A percentile compares a stretch with the other conserved stretches of the same genome.
phyloP scores from a whole-genome alignment of 2,797 vertebrate genomes.

The Astyanax mexicanus region DNA sequence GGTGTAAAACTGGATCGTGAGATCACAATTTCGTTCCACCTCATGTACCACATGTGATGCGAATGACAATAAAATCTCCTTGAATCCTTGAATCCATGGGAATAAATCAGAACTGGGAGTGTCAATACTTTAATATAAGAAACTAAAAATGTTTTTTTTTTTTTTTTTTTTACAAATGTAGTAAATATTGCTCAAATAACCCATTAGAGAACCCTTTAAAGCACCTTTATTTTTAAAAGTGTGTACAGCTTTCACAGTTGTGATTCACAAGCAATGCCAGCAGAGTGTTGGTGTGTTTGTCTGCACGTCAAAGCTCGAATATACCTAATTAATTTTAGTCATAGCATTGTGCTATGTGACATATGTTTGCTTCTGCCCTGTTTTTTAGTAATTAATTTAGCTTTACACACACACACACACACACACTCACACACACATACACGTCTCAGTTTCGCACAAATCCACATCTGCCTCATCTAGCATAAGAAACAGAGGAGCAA shows the following conservation, averaged over 20 bases:
- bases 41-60: too few species aligned
- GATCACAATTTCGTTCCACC: too few species aligned
- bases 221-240: too few species aligned
- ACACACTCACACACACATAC: constrained; percentile 29
- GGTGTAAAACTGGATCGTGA: too few species aligned
- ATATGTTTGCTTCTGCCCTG: constrained; percentile 59
- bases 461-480: constrained; percentile 79
- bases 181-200: too few species aligned
- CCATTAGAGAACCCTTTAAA: too few species aligned
- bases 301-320: constrained; percentile 28
- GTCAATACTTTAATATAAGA: too few species aligned
- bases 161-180: too few species aligned
- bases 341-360: constrained; percentile 43
- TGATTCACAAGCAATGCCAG: constrained; percentile 51
- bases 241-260: constrained; percentile 28
- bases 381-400: constrained; percentile 60
- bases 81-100: too few species aligned
- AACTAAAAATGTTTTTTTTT: too few species aligned
- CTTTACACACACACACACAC: constrained; percentile 45
- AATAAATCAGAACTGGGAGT: too few species aligned
- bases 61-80: too few species aligned
- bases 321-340: constrained; percentile 59
- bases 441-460: constrained; percentile 55
- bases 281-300: constrained; percentile 28
- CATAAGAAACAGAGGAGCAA: constrained; percentile 81